phyloP scores from a whole-genome alignment of 2,888 invertebrate genomes.

The Adela reaumurella region DNA sequence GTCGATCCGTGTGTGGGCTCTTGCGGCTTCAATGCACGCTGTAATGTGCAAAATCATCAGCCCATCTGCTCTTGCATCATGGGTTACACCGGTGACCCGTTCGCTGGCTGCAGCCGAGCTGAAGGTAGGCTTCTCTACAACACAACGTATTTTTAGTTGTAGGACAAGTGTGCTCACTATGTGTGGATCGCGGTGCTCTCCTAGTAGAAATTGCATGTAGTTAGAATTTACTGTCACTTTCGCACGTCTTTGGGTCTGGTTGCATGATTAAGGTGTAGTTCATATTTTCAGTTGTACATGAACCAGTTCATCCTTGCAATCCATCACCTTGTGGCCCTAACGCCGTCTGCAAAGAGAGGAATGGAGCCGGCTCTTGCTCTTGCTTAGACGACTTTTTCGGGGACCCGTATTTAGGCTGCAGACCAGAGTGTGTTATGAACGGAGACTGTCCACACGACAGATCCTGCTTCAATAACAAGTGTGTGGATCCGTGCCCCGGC shows the following conservation, averaged over 20 bases:
- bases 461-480: constrained; percentile 76
- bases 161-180: neutral
- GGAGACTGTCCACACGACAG: constrained; percentile 67
- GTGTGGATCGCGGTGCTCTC: neutral
- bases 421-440: constrained; percentile 79
- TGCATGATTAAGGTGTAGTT: constrained; percentile 15
- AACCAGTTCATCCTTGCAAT: constrained; percentile 68
- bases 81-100: constrained; percentile 78
- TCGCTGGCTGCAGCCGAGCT: constrained; percentile 64
- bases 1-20: constrained; percentile 73
- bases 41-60: constrained; percentile 69
- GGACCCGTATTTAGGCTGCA: constrained; percentile 74
- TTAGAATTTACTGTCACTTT: constrained; percentile 2
- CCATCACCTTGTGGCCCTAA: constrained; percentile 79
- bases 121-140: constrained; percentile 41
- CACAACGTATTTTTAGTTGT: neutral
- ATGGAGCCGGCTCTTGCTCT: constrained; percentile 72
- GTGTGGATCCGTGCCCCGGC: constrained; percentile 74
- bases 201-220: constrained; percentile 6
- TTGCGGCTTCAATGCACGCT: constrained; percentile 73
- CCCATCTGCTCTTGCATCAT: constrained; percentile 71
- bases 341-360: constrained; percentile 70
- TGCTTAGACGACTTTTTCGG: constrained; percentile 73
- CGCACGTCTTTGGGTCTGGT: constrained; percentile 11
- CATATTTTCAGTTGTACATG: constrained; percentile 51